These are phyloP conservation scores for Felis catus DNA, from an alignment of 2,113 vertebrate species.

Conservation along the genomic window F.catus_Fca126_mat1.0 CM031426.1:6263001-6263500, in stretches of 20 bases:
- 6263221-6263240: neutral
- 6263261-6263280: neutral
- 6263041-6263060: neutral
- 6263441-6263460: neutral
- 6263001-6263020: no score
- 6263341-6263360: no score
- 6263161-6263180: neutral
- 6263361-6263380: neutral
- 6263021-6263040: neutral
- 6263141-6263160: neutral
- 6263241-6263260: no score
- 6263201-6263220: neutral
- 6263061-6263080: neutral
- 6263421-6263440: neutral
- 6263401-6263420: neutral
- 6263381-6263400: neutral
- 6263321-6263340: no score
- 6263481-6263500: neutral
- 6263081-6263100: neutral
- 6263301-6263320: neutral
- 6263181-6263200: neutral
- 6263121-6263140: neutral
- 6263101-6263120: neutral
- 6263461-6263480: neutral
- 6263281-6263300: neutral